Evolutionary conservation across 2,797 vertebrate genomes (phyloP).

Genomic region (Myotis myotis): DNA sequence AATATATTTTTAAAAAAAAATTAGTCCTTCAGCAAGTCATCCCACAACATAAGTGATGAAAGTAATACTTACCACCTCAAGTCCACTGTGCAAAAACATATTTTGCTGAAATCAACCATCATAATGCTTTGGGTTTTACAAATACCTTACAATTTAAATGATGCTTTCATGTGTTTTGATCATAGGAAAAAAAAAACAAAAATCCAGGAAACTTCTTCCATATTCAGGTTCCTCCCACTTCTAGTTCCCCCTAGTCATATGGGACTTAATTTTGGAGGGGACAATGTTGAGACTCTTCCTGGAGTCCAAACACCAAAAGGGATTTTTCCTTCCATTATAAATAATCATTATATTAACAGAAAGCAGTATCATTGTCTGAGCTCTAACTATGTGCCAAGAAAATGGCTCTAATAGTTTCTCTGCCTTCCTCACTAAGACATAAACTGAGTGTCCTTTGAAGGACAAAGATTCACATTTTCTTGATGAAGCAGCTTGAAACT

Average conservation of each 20-base stretch:
- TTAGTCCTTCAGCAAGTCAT: background rate
- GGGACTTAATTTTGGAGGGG: background rate
- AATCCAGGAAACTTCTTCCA: background rate
- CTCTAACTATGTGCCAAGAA: background rate
- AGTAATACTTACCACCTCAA: background rate
- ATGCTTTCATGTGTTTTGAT: background rate
- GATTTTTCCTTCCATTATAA: background rate
- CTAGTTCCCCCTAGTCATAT: background rate
- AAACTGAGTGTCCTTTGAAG: background rate
- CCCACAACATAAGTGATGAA: background rate
- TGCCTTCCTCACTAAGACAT: background rate
- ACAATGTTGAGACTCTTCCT: background rate
- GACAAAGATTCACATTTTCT: background rate
- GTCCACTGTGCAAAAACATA: background rate
- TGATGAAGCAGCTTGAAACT: background rate
- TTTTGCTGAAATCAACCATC: background rate
- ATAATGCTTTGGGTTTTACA: background rate
- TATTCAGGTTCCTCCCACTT: background rate
- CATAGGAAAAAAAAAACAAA: background rate
- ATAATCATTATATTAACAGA: background rate
- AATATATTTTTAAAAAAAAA: no score
- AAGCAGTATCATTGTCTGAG: background rate
- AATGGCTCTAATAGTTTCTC: background rate
- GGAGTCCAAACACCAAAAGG: background rate
- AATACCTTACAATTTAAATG: slow-evolving; percentile 2